Evolutionary conservation across 1,140 invertebrate species (phyloP).

Genomic region (Rhynchophorus ferrugineus): DNA sequence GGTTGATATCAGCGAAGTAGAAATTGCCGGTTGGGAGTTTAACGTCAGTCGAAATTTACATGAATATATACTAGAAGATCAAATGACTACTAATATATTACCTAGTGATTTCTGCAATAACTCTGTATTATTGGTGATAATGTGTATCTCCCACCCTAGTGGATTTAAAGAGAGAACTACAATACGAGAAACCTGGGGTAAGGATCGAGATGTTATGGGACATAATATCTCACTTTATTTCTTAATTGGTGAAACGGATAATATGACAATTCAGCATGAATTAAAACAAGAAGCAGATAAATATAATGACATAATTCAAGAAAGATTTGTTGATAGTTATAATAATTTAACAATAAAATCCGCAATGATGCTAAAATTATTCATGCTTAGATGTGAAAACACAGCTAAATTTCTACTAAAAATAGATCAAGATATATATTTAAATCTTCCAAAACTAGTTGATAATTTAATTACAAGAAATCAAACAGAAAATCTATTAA

Average conservation of each 20-base stretch:
- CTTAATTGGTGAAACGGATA: conserved; percentile 49
- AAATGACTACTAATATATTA: conserved; percentile 58
- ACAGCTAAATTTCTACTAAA: conserved; percentile 61
- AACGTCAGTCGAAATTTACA: conserved; percentile 63
- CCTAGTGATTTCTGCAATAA: conserved; percentile 52
- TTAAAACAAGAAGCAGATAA: conserved; percentile 45
- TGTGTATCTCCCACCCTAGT: conserved; percentile 62
- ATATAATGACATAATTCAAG: conserved; percentile 83
- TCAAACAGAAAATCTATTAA: conserved; percentile 46
- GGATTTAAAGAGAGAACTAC: conserved; percentile 59
- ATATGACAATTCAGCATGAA: conserved; percentile 40
- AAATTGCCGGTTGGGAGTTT: conserved; percentile 59
- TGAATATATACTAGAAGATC: conserved; percentile 61
- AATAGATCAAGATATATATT: conserved; percentile 78
- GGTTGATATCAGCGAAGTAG: no score
- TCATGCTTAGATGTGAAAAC: conserved; percentile 54
- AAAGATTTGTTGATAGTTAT: conserved; percentile 82
- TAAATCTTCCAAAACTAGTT: conserved; percentile 55
- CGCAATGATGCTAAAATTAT: conserved; percentile 78
- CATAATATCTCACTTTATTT: conserved; percentile 45
- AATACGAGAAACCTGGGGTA: conserved; percentile 78
- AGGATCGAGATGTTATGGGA: conserved; percentile 49
- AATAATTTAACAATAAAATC: conserved; percentile 89
- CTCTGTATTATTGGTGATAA: conserved; percentile 56
- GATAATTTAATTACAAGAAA: conserved; percentile 39